Percentiles rank a stretch among this genome's conserved stretches.
phyloP scores from a whole-genome alignment of 2,888 invertebrate genomes.

The Beris morrisii region DNA sequence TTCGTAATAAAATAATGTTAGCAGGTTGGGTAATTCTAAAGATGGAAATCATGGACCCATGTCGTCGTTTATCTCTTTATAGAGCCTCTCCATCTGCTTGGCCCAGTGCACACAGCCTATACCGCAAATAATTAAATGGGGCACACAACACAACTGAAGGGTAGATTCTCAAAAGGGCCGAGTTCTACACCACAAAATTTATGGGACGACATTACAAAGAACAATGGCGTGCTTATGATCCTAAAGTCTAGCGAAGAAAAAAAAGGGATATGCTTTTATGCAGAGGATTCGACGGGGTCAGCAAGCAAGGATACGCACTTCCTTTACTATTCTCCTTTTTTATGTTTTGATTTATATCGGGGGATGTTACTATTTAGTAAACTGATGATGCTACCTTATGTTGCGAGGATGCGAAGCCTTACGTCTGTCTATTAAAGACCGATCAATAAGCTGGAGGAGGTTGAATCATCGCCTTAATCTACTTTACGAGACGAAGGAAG shows the following conservation, averaged over 20 bases:
- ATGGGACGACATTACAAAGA: constrained; percentile 27
- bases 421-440: constrained; percentile 23
- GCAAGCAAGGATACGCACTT: constrained; percentile 3
- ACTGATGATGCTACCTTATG: constrained; percentile 21
- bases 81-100: constrained; percentile 10
- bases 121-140: constrained; percentile 33
- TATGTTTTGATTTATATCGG: constrained; percentile 18
- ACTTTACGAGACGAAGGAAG: not conserved
- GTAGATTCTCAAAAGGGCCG: constrained; percentile 8
- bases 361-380: not conserved
- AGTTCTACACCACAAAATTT: constrained; percentile 24
- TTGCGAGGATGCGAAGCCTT: constrained; percentile 1
- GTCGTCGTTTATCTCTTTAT: constrained; percentile 32
- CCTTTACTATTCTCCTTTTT: constrained; percentile 6
- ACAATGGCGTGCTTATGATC: constrained; percentile 11
- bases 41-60: constrained; percentile 33
- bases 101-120: not conserved
- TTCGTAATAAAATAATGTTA: constrained; percentile 9
- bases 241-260: not conserved
- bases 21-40: constrained; percentile 20
- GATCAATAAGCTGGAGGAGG: constrained; percentile 15
- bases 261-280: not conserved
- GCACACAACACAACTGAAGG: constrained; percentile 28
- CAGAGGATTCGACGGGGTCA: constrained; percentile 14
- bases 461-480: constrained; percentile 2